phyloP scores from a whole-genome alignment of 2,888 invertebrate species.

The Leptinotarsa juncta region DNA sequence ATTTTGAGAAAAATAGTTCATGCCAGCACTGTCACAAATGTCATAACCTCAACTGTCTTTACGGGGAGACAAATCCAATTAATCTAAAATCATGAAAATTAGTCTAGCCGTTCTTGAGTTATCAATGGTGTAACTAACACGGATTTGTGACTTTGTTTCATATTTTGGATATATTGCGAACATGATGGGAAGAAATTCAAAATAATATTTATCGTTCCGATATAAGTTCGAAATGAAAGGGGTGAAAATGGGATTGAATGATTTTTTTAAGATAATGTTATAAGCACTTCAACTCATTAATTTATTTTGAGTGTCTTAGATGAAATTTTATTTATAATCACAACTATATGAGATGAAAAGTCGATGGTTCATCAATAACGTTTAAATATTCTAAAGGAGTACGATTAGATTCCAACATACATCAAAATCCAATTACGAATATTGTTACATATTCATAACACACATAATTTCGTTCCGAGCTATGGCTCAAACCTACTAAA shows the following conservation, averaged over 20 bases:
- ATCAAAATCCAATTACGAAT: slow-evolving; percentile 34
- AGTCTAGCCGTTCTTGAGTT: too few relatives aligned
- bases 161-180: too few relatives aligned
- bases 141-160: too few relatives aligned
- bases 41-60: too few relatives aligned
- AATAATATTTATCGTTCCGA: too few relatives aligned
- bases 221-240: too few relatives aligned
- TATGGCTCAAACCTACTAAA: slow-evolving; percentile 10
- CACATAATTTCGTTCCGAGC: slow-evolving; percentile 20
- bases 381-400: slow-evolving; percentile 20
- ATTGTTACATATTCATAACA: slow-evolving; percentile 26
- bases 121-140: too few relatives aligned
- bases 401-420: slow-evolving; percentile 24
- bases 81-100: too few relatives aligned
- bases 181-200: too few relatives aligned
- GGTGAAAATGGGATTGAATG: neutral
- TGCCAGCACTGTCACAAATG: too few relatives aligned
- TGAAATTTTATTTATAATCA: neutral
- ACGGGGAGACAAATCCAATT: too few relatives aligned
- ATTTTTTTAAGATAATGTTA: neutral
- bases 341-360: neutral
- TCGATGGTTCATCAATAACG: neutral
- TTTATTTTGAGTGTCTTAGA: neutral
- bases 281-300: neutral
- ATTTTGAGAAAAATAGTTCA: too few relatives aligned